Conservation (phyloP, 2,888 invertebrate species). For the Diarsia dahlii region DNA sequence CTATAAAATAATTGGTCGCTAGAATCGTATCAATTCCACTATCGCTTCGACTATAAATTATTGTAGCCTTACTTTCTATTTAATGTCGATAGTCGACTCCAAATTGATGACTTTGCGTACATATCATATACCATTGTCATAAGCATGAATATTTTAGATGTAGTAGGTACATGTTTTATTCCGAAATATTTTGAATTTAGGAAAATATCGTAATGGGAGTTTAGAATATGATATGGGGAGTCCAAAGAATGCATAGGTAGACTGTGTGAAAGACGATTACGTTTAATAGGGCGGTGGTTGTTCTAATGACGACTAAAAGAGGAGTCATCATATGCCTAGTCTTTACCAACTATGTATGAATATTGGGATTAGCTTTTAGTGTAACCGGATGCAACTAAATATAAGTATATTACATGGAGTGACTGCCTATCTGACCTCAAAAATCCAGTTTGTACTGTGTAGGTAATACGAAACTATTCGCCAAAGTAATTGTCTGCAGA, state of each 20-base stretch:
- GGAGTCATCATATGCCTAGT: neutral
- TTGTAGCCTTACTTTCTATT: neutral
- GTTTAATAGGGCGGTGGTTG: no score
- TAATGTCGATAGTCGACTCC: neutral
- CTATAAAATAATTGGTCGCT: neutral
- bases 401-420: no score
- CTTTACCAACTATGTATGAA: accelerated
- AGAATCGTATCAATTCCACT: neutral
- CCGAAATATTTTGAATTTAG: neutral
- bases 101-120: neutral
- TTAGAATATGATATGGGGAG: neutral
- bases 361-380: neutral
- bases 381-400: no score
- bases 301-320: no score
- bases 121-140: neutral
- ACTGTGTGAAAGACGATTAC: neutral
- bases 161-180: neutral
- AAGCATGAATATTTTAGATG: neutral
- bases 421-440: no score
- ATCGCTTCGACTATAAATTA: neutral
- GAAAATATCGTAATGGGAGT: neutral
- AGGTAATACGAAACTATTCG: no score
- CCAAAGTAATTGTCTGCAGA: no score
- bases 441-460: no score
- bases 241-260: neutral